A percentile compares a stretch with the other conserved stretches of the same genome.
Conservation (phyloP, 2,797 vertebrate genomes). For the Botia almorhae region DNA sequence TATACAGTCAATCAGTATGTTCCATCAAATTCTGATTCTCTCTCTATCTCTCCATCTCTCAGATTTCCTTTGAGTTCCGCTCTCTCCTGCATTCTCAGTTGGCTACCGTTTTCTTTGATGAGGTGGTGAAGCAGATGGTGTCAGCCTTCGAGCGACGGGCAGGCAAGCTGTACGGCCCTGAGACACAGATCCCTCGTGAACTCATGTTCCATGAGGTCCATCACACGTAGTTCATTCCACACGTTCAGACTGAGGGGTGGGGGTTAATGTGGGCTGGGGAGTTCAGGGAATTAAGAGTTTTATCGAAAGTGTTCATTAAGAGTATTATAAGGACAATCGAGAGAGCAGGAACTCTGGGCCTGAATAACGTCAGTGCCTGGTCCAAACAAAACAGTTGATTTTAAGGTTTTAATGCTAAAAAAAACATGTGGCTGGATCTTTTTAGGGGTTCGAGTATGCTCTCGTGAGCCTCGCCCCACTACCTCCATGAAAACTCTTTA, state of each 20-base stretch:
- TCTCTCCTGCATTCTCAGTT: conserved; percentile 94
- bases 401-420: conserved; percentile 50
- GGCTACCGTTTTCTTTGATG: conserved; percentile 90
- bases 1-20: not conserved
- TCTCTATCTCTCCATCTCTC: conserved; percentile 45
- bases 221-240: conserved; percentile 80
- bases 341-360: conserved; percentile 22
- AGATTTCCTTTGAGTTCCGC: conserved; percentile 97
- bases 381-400: conserved; percentile 60
- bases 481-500: conserved; percentile 43
- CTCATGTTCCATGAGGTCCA: conserved; percentile 94
- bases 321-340: conserved; percentile 36
- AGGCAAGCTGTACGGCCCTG: conserved; percentile 83
- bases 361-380: conserved; percentile 69
- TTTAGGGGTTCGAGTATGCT: conserved; percentile 19
- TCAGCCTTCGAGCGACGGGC: conserved; percentile 90
- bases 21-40: not conserved
- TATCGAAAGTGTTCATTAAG: conserved; percentile 8
- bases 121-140: conserved; percentile 97
- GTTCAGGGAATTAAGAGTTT: conserved; percentile 37
- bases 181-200: conserved; percentile 91
- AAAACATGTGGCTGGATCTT: conserved; percentile 46
- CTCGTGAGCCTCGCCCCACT: conserved; percentile 21
- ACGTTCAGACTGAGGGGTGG: conserved; percentile 13
- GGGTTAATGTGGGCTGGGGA: conserved; percentile 15